phyloP scores from a whole-genome alignment of 1,140 invertebrate genomes.

The Zaprionus inermis region DNA sequence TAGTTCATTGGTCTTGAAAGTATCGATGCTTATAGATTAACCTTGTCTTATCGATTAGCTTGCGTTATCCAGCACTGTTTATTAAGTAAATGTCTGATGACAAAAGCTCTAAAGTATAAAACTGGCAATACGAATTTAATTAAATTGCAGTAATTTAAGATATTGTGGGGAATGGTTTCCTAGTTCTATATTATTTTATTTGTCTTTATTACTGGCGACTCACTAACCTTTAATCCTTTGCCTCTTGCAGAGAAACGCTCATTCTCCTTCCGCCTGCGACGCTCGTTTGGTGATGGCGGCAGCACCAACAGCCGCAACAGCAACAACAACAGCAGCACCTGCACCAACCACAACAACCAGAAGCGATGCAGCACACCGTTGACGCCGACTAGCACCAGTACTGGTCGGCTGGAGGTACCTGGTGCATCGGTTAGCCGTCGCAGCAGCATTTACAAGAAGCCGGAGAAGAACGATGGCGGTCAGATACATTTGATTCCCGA shows the following conservation, averaged over 20 bases:
- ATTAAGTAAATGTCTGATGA: neutral
- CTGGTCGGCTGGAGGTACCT: constrained; percentile 69
- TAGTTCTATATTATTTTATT: neutral
- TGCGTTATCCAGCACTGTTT: neutral
- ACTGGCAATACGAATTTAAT: no score
- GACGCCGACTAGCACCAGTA: constrained; percentile 78
- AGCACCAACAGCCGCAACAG: constrained; percentile 80
- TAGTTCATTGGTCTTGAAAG: neutral
- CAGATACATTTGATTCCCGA: constrained; percentile 86
- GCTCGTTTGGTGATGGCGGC: constrained; percentile 78
- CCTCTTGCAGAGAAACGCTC: constrained; percentile 77
- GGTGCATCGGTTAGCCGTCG: constrained; percentile 71
- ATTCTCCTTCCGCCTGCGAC: constrained; percentile 79
- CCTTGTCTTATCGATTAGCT: neutral
- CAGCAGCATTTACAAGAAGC: constrained; percentile 80
- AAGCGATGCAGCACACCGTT: constrained; percentile 74
- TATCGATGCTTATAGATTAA: neutral
- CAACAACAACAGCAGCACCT: constrained; percentile 81
- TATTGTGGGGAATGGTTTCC: neutral
- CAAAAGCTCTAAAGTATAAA: no score
- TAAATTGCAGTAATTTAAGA: no score
- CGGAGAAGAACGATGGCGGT: constrained; percentile 77
- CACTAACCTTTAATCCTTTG: neutral
- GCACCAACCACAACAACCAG: constrained; percentile 79
- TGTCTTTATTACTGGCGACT: neutral